Evolutionary conservation across 2,888 invertebrate genomes (phyloP), one percentile per base, ranked within the genome.

Genomic region (Stenoptilia bipunctidactyla): DNA sequence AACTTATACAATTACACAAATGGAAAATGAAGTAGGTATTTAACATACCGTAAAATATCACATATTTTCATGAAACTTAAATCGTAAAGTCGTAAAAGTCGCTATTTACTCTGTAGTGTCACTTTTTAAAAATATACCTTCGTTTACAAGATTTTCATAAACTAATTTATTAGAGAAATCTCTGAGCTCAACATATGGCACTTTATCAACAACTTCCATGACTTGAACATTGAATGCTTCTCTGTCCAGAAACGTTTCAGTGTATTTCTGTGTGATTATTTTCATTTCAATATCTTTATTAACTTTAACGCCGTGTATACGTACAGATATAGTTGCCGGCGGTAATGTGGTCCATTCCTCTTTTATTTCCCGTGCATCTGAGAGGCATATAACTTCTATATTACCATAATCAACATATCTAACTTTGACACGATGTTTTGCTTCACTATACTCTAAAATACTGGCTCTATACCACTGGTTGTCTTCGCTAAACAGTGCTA

Each of bases 321-420:
- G 64, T 0, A 84, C 88, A 4, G 83, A 60, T 13, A 87, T 59
- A 8, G 85, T 82, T 0, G 79, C 76, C 2, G 88, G 77, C 0
- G 88, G 87, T 39, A 87, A 61, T 30, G 62, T 54, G 1, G 77
- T 54, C 68, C 87, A 86, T 15, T 86, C 73, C 0, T 69, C 61
- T 27, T 66, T 69, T 41, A 87, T 86, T 54, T 77, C 79, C 41
- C 83, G 82, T 0, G 87, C 63, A 44, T 86, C 66, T 6, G 63
- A 52, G 13, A 69, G 50, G 0, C 77, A 47, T 13, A 90, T 68
- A 0, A 73, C 52, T 56, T 89, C 89, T 5, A 76, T 65, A 53
- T 92, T 92, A 1, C 93, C 92, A 55, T 87, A 93, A 66, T 94
- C 94, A 0, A 93, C 88, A 63, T 89, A 94, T 47, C 83, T 75